These are phyloP conservation scores for Tupaia chinensis DNA, from an alignment of 2,113 vertebrate genomes.

Conservation along the genomic window DNA sequence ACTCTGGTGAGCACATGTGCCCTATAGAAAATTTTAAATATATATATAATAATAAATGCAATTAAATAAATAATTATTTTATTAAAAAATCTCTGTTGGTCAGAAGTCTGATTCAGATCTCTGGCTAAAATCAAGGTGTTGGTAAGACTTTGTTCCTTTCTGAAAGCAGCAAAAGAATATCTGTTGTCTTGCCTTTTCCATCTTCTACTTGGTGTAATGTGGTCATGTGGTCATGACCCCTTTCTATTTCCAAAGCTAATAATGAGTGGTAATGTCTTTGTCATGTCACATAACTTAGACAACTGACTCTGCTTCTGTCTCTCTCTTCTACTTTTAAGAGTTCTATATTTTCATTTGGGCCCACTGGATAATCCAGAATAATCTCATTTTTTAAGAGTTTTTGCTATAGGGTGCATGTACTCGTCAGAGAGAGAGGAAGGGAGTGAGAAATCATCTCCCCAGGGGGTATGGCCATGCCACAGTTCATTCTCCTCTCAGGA, in stretches of 20 bases:
- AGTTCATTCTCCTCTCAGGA: too few species aligned
- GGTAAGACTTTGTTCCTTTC: neutral
- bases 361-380: neutral
- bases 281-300: neutral
- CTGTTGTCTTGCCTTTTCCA: slow-evolving; percentile 8
- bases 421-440: too few species aligned
- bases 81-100: neutral
- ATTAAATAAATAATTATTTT: too few species aligned
- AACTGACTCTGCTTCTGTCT: neutral
- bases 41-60: too few species aligned
- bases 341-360: neutral
- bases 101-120: neutral
- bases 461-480: too few species aligned
- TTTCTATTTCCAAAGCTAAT: slow-evolving; percentile 26
- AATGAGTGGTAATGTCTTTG: neutral
- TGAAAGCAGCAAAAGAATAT: neutral
- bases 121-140: neutral
- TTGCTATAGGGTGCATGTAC: too few species aligned
- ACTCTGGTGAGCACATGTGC: too few species aligned
- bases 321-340: neutral
- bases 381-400: neutral
- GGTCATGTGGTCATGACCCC: neutral
- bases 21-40: too few species aligned
- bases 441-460: too few species aligned
- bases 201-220: neutral